Evolutionary conservation across 2,888 invertebrate species (phyloP).

Genomic region (Agrilus cyanescens): DNA sequence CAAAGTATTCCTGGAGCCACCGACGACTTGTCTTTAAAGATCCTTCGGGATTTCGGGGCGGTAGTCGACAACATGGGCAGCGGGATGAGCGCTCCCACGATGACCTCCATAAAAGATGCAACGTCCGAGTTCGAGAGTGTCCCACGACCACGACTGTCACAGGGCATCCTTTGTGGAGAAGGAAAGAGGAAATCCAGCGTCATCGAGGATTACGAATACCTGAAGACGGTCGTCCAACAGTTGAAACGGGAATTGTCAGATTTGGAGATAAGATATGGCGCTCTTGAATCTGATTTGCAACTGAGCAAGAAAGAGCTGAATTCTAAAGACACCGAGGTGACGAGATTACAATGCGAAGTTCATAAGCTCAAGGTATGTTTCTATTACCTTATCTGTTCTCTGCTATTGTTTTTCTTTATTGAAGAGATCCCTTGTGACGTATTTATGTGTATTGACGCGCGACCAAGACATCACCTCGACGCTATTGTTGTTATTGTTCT

Average conservation of each 20-base stretch:
- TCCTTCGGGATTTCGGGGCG: conserved; percentile 32
- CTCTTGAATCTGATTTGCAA: conserved; percentile 42
- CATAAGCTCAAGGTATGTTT: conserved; percentile 53
- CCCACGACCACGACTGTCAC: too few species aligned
- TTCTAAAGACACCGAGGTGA: conserved; percentile 44
- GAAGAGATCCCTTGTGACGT: too few species aligned
- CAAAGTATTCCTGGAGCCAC: conserved; percentile 12
- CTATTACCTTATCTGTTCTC: conserved; percentile 1
- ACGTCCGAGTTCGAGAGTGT: not conserved
- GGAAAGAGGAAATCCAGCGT: conserved; percentile 20
- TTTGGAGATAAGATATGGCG: conserved; percentile 38
- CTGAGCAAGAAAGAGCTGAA: conserved; percentile 43
- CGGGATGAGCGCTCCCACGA: conserved; percentile 23
- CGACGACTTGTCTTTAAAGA: conserved; percentile 28
- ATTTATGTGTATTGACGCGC: too few species aligned
- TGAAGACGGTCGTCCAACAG: conserved; percentile 34
- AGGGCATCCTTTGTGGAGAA: conserved; percentile 12
- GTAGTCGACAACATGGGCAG: conserved; percentile 33
- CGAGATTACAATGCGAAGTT: conserved; percentile 52
- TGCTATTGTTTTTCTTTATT: not conserved
- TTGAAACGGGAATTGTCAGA: conserved; percentile 38
- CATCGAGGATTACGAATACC: conserved; percentile 30
- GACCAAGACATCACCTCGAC: too few species aligned
- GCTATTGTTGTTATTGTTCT: too few species aligned
- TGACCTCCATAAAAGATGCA: conserved; percentile 14